These are phyloP conservation scores for Apodemia duryi DNA, from an alignment of 2,888 invertebrate genomes.

Conservation along the genomic window DNA sequence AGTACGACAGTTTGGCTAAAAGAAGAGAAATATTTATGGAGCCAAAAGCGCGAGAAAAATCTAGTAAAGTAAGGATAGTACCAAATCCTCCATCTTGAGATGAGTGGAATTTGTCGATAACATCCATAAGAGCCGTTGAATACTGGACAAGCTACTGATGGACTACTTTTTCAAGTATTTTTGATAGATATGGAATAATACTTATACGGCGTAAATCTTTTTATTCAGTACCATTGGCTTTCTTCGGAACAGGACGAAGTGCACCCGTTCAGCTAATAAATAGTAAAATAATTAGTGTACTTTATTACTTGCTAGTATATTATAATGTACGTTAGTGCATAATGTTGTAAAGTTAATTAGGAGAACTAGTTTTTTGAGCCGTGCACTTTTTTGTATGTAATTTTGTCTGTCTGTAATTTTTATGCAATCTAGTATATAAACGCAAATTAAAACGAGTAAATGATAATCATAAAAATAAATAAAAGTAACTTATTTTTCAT, in stretches of 20 bases:
- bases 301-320: too few relatives aligned
- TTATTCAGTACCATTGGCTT: neutral
- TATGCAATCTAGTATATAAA: too few relatives aligned
- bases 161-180: neutral
- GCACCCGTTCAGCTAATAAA: too few relatives aligned
- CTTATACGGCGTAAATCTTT: slow-evolving; percentile 1
- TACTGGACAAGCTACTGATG: neutral
- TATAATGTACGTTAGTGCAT: too few relatives aligned
- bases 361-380: too few relatives aligned
- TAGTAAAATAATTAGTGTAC: too few relatives aligned
- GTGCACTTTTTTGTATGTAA: too few relatives aligned
- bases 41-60: neutral
- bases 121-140: neutral
- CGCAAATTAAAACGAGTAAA: too few relatives aligned
- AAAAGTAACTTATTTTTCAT: too few relatives aligned
- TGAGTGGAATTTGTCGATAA: neutral
- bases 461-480: too few relatives aligned
- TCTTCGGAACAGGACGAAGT: neutral
- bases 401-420: too few relatives aligned
- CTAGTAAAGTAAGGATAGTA: neutral
- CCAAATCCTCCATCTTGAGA: slow-evolving; percentile 1
- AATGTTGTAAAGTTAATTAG: too few relatives aligned
- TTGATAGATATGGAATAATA: neutral
- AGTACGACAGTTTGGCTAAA: neutral
- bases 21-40: neutral